Base-by-base conservation (phyloP, 2,113 vertebrate species). In the Bambusicola thoracicus region DNA sequence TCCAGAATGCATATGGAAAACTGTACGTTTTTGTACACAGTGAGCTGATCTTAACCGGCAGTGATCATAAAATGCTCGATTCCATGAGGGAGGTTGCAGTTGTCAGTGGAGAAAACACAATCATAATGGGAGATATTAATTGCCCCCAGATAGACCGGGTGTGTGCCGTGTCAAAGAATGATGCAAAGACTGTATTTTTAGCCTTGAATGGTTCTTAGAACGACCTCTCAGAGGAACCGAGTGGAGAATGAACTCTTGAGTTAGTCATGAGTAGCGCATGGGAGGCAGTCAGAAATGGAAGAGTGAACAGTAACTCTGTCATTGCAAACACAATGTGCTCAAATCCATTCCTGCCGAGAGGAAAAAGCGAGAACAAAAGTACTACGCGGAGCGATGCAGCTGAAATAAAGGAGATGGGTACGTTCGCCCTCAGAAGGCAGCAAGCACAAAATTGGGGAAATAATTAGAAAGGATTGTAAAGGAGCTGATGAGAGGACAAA, bases 181-280 rank as follows among this genome's bases (percentile, higher is more conserved):
- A 93, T 90, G 82, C 72, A 85, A 87, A 78, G 49, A 69, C 65
- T 55, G 59, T 79, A 87, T 92, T 95, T 96, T 94, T 94, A 96
- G 80, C 46, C 41, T 63, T 61, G 29, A 49, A 34, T 49, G 77
- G 46, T 90, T 96, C 95, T 93, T 80, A 88, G 82, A 95, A 93
- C 24, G 88, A 81, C 76, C 76, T 88, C 85, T 96, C 65, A 81
- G 55, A 87, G 68, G 43, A 85, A 27, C 29, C 41, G 85, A 90
- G 79, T 36, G 74, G 88, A 91, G 32, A 46, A 70, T 9, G 72
- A 89, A 55, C 30, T 85, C 87, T 73, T 87, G 74, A 83, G 89
- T 77, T 83, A 91, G 80, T 63, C 68, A 83, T 0, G 0, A 90
- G 51, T n/a, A 59, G 76, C 55, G 69, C 72, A 83, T 1, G 49